Percentiles rank a stretch among this genome's conserved stretches.
These are phyloP conservation scores for Athalia rosae DNA, from an alignment of 2,888 invertebrate species.

Conservation along the genomic window DNA sequence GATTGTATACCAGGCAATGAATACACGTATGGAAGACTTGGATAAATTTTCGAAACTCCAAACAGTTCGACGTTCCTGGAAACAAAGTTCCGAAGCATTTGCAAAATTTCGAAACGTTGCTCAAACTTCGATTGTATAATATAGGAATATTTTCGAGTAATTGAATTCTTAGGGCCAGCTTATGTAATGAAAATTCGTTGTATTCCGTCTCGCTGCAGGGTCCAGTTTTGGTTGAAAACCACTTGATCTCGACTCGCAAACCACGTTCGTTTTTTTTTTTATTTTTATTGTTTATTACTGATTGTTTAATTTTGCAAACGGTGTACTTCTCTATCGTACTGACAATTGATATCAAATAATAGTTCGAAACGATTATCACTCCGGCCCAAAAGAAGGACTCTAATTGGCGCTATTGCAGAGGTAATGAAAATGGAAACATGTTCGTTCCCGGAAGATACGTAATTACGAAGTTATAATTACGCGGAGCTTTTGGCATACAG, in stretches of 20 bases:
- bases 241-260: not conserved
- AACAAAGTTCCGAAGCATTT: slow-evolving; percentile 21
- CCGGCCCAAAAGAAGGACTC: not conserved
- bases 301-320: not conserved
- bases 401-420: not conserved
- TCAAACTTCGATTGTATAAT: not conserved
- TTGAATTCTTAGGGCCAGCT: slow-evolving; percentile 7
- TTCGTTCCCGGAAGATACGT: slow-evolving; percentile 15
- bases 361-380: slow-evolving; percentile 29
- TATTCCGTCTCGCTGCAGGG: not conserved
- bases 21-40: slow-evolving; percentile 4
- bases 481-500: slow-evolving; percentile 23
- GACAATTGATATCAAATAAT: slow-evolving; percentile 25
- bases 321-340: not conserved
- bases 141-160: slow-evolving; percentile 19
- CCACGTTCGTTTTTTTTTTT: not conserved
- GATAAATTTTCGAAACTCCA: slow-evolving; percentile 28
- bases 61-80: slow-evolving; percentile 12
- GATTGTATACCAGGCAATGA: not conserved
- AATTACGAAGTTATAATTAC: slow-evolving; percentile 41
- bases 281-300: no score
- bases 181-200: not conserved
- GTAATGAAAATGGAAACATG: slow-evolving; percentile 32
- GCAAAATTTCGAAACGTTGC: not conserved
- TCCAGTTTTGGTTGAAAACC: not conserved